Evolutionary conservation across 2,113 vertebrate genomes (phyloP), one percentile per base, ranked within the genome.

Genomic region (Australoheros scitulus): DNA sequence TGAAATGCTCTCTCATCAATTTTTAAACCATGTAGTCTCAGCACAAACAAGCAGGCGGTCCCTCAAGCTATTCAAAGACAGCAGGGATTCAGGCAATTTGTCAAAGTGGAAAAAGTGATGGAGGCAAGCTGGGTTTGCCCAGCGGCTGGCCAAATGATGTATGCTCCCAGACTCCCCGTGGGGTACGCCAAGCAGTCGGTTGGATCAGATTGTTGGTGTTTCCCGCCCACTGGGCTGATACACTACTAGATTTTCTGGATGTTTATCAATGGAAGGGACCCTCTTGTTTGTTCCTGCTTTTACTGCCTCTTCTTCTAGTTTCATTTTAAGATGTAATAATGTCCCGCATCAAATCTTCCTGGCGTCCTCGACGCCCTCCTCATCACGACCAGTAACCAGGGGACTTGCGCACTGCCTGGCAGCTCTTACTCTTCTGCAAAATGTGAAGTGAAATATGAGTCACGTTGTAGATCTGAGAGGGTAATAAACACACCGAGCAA

Each of bases 361-460:
- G 60, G 68, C 58, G 32, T 74, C 76, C 76, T 61, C 17, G 56
- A 32, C 38, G 47, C 41, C 60, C 43, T 17, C 36, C 18, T 18
- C 65, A 36, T 56, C 43, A 15, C 41, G 24, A 43, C 24, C 18
- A 11, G 68, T 80, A 91, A 85, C 65, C 61, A 8, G 75, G 79
- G 68, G 75, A 32, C 82, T 34, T 50, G 63, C 15, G 13, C 38
- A 81, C 61, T 78, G 55, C 72, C 61, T 61, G 61, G 41, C 11
- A 6, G 41, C 87, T 87, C 81, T 86, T 87, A 72, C 86, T 57
- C 58, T 74, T 75, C 8, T 81, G 86, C 89, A 93, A 86, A 93
- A 90, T 92, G 79, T 76, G 84, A 92, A 85, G 89, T 92, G 87
- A 93, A 93, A 94, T 88, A 76, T 74, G 91, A 93, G 78, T 88